A percentile compares a stretch with the other conserved stretches of the same genome.
These are phyloP conservation scores for Melieria crassipennis DNA, from an alignment of 2,888 invertebrate genomes.

Conservation along the genomic window DNA sequence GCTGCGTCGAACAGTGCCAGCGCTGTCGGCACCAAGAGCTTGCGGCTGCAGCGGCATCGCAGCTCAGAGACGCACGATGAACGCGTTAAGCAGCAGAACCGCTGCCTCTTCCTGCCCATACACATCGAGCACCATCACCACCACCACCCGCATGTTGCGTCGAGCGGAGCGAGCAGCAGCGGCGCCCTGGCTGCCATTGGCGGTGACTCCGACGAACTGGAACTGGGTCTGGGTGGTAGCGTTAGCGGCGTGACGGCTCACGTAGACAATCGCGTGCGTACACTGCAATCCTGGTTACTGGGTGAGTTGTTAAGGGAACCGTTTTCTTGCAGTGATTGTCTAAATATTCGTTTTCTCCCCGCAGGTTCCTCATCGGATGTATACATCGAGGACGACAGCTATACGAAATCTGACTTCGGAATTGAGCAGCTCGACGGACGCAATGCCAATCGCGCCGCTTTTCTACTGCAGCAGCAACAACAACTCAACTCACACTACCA, in stretches of 20 bases:
- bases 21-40: constrained; percentile 56
- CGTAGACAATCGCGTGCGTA: constrained; percentile 43
- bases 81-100: constrained; percentile 58
- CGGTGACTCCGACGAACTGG: constrained; percentile 44
- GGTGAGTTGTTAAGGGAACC: constrained; percentile 41
- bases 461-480: constrained; percentile 42
- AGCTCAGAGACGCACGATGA: constrained; percentile 65
- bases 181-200: constrained; percentile 47
- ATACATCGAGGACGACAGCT: constrained; percentile 63
- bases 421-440: constrained; percentile 59
- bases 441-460: constrained; percentile 32
- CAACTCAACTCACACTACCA: constrained; percentile 37
- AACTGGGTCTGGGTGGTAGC: constrained; percentile 52
- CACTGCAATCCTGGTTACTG: constrained; percentile 57
- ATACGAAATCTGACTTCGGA: constrained; percentile 65
- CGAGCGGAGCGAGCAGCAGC: constrained; percentile 47
- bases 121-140: constrained; percentile 55
- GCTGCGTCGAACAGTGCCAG: constrained; percentile 53
- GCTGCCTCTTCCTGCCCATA: constrained; percentile 56
- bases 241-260: constrained; percentile 47
- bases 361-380: constrained; percentile 63
- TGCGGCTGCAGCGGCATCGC: constrained; percentile 63
- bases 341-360: not conserved
- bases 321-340: not conserved
- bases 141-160: constrained; percentile 47